Base-by-base conservation (phyloP, 2,888 invertebrate genomes). In the Tetranychus piercei region DNA sequence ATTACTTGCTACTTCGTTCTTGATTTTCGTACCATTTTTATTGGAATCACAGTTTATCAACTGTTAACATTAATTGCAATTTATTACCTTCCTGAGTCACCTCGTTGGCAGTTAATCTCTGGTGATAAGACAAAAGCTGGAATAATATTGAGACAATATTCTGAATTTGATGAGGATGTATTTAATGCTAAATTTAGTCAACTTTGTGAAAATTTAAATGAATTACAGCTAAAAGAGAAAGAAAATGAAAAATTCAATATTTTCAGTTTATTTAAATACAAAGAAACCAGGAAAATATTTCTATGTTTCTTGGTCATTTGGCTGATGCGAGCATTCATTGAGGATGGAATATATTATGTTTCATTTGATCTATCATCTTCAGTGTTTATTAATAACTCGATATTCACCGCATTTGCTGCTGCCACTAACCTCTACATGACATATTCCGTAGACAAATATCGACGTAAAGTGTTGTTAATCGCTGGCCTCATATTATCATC, bases 31-130 rank as follows among this genome's bases (percentile, higher is more conserved):
- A 20, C n/a, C 20, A 11, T 69, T 20, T 69, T 23, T 22, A 20
- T 69, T 8, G 69, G 69, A 20, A 23, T 69, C n/a, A 69, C 69
- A 23, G 7, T 69, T 69, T 69, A 23, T 22, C 69, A 69, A 20
- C 11, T 69, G 11, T 7, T n/a, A 23, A 5, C 69, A 5, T 22
- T 69, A 8, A 20, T 69, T 20, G 20, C 34, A 22, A 69, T 69
- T 11, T 11, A 11, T 69, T 22, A 69, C 22, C 11, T 69, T 11
- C 69, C 69, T 6, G 69, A 69, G 22, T 69, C 69, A 5, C 22
- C 34, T 69, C 69, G 69, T 7, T 69, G 69, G 69, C 69, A 69
- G 69, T 22, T 69, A 11, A 23, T 69, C 15, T 55, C 55, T 55
- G 55, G 55, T 15, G 15, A 55, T 15, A 55, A 55, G 55, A 15